Evolutionary conservation across 2,797 vertebrate species (phyloP).

Genomic region (Mus caroli): DNA sequence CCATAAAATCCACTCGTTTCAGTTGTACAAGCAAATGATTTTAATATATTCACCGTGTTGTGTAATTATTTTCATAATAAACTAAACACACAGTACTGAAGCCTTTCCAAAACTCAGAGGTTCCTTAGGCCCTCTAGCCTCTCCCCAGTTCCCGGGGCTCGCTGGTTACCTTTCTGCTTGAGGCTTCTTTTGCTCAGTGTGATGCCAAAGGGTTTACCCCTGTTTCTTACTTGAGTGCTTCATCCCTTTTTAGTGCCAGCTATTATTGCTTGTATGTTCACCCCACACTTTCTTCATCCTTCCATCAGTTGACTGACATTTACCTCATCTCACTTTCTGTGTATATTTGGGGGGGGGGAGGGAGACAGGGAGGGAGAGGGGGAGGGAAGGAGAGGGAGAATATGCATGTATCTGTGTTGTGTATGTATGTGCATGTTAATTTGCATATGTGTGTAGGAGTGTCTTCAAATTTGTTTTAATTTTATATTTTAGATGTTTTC

Average conservation of each 20-base stretch:
- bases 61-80: not conserved
- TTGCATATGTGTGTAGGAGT: not conserved
- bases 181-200: not conserved
- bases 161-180: not conserved
- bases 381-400: not conserved
- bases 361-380: too few relatives aligned
- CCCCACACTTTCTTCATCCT: not conserved
- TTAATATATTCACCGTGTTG: slow-evolving; percentile 28
- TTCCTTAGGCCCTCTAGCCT: not conserved
- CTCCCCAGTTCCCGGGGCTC: not conserved
- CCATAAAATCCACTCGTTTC: slow-evolving; percentile 48
- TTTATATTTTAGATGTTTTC: not conserved
- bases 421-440: not conserved
- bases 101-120: not conserved
- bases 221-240: not conserved
- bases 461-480: not conserved
- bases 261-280: not conserved
- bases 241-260: slow-evolving; percentile 5
- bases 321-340: not conserved
- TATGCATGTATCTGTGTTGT: not conserved
- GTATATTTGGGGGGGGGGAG: not conserved
- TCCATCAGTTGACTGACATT: not conserved
- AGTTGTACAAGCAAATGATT: slow-evolving; percentile 41
- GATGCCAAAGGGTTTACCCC: not conserved
- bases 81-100: slow-evolving; percentile 29